Percentiles rank a stretch among this genome's conserved stretches.
These are phyloP conservation scores for Ips typographus DNA, from an alignment of 1,140 invertebrate genomes.

Conservation along the genomic window DNA sequence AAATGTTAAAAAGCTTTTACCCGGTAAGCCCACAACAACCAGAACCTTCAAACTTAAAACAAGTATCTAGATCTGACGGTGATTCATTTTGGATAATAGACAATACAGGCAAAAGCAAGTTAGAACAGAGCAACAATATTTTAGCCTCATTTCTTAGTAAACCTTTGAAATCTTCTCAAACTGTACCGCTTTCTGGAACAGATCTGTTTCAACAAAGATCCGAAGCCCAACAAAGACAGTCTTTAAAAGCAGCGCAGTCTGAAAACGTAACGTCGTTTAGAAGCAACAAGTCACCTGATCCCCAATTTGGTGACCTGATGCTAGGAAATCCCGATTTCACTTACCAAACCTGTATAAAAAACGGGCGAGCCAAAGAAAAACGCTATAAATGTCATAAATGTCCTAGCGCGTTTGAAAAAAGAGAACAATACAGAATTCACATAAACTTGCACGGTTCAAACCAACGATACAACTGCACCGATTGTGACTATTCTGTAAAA, in stretches of 20 bases:
- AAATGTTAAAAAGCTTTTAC: conserved; percentile 67
- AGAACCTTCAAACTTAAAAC: conserved; percentile 56
- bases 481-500: conserved; percentile 87
- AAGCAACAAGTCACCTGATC: conserved; percentile 52
- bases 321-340: conserved; percentile 73
- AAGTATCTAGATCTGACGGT: conserved; percentile 50
- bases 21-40: conserved; percentile 62
- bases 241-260: conserved; percentile 12
- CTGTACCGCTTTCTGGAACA: conserved; percentile 63
- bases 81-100: conserved; percentile 56
- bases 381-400: conserved; percentile 84
- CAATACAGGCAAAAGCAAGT: conserved; percentile 57
- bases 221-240: conserved; percentile 55
- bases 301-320: conserved; percentile 67
- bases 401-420: conserved; percentile 84
- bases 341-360: conserved; percentile 73
- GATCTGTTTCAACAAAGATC: conserved; percentile 63
- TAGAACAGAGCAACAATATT: conserved; percentile 28
- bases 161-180: conserved; percentile 43
- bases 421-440: conserved; percentile 82
- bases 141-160: conserved; percentile 46
- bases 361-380: conserved; percentile 73
- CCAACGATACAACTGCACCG: conserved; percentile 79
- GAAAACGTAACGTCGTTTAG: conserved; percentile 4
- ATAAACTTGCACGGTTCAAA: conserved; percentile 80